Conservation (phyloP, 2,797 vertebrate genomes). For the Sebastes diaconus region DNA sequence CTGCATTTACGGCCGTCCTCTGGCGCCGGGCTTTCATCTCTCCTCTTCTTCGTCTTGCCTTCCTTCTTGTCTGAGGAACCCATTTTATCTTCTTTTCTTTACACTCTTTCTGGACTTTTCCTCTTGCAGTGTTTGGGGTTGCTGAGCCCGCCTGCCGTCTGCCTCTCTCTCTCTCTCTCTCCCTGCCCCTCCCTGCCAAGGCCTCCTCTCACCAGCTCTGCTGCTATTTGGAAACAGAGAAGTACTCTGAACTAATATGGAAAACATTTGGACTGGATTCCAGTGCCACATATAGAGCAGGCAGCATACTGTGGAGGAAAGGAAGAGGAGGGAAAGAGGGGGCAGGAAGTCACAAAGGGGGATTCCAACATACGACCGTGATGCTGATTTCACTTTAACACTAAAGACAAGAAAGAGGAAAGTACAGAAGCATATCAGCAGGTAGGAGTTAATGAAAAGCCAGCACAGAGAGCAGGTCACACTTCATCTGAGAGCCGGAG, state of each 20-base stretch:
- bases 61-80: slow-evolving; percentile 67
- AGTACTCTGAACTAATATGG: slow-evolving; percentile 96
- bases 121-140: slow-evolving; percentile 52
- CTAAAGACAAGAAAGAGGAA: slow-evolving; percentile 30
- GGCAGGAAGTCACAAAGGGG: slow-evolving; percentile 82
- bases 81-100: slow-evolving; percentile 55
- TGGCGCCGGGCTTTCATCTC: slow-evolving; percentile 70
- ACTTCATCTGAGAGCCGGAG: slow-evolving; percentile 54
- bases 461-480: slow-evolving; percentile 58
- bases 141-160: slow-evolving; percentile 52
- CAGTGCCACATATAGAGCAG: slow-evolving; percentile 90
- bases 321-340: slow-evolving; percentile 49
- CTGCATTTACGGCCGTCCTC: slow-evolving; percentile 86
- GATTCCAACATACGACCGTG: slow-evolving; percentile 82
- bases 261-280: slow-evolving; percentile 92
- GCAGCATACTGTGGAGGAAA: slow-evolving; percentile 66
- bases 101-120: slow-evolving; percentile 54
- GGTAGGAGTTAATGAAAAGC: slow-evolving; percentile 65
- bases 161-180: slow-evolving; percentile 15
- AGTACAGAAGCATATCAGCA: slow-evolving; percentile 37
- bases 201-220: slow-evolving; percentile 69
- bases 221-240: slow-evolving; percentile 86
- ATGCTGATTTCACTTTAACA: slow-evolving; percentile 12
- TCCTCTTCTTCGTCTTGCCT: slow-evolving; percentile 46
- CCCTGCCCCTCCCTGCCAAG: slow-evolving; percentile 67